Evolutionary conservation across 2,113 vertebrate genomes (phyloP).

Genomic region (Ammodytes marinus): DNA sequence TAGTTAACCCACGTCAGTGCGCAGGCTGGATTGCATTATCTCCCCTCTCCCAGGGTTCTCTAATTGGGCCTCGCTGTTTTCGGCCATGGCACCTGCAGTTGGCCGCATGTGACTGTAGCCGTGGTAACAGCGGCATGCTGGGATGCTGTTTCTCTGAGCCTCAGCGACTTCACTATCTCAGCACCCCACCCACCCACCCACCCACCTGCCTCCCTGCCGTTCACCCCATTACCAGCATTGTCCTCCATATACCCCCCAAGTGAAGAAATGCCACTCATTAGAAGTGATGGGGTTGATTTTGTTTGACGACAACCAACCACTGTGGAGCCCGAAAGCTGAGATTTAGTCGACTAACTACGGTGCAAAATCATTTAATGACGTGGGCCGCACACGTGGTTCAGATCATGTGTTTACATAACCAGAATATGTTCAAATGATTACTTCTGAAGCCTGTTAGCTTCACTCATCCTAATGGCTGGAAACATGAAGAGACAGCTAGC

Average conservation of each 20-base stretch:
- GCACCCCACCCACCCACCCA: conserved; percentile 18
- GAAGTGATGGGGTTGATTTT: conserved; percentile 39
- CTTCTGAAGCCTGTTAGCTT: not conserved
- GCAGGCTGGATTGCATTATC: conserved; percentile 80
- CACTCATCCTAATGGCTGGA: not conserved
- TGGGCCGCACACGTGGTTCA: not conserved
- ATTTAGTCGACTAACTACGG: conserved; percentile 21
- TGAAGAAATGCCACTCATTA: conserved; percentile 66
- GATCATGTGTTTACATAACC: conserved; percentile 28
- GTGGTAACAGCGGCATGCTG: conserved; percentile 83
- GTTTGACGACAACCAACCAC: conserved; percentile 44
- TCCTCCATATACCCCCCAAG: conserved; percentile 42
- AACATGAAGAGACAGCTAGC: not conserved
- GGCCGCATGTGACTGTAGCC: conserved; percentile 79
- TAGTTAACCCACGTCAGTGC: conserved; percentile 80
- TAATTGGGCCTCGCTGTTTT: conserved; percentile 83
- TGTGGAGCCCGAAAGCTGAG: not conserved
- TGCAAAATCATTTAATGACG: not conserved
- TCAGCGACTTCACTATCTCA: conserved; percentile 36
- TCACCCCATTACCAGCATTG: conserved; percentile 59
- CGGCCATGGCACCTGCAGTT: conserved; percentile 80
- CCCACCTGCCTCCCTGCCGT: conserved; percentile 50
- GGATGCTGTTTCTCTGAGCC: conserved; percentile 69
- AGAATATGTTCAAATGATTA: conserved; percentile 15
- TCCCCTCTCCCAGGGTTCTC: conserved; percentile 75